phyloP scores from a whole-genome alignment of 2,888 invertebrate species.

The Drosophila atroscutellata region DNA sequence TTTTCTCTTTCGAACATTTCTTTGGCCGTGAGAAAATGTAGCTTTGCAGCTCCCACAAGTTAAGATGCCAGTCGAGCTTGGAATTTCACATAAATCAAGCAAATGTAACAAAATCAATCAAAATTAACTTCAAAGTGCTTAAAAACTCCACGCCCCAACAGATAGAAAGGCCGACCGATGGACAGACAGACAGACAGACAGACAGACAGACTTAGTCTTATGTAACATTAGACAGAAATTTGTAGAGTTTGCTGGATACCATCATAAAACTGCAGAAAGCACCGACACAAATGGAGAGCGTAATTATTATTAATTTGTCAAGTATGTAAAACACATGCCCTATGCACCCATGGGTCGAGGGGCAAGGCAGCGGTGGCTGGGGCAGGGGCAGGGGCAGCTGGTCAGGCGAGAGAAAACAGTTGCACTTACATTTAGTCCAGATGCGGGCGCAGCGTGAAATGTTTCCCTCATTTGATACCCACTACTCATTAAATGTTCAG shows the following conservation, averaged over 20 bases:
- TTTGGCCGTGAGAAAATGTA: constrained; percentile 33
- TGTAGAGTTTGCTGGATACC: constrained; percentile 32
- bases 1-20: background rate
- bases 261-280: constrained; percentile 40
- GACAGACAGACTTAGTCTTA: constrained; percentile 8
- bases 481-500: background rate
- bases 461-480: constrained; percentile 7
- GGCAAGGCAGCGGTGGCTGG: background rate
- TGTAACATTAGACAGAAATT: constrained; percentile 40
- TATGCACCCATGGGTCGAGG: constrained; percentile 40
- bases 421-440: constrained; percentile 38
- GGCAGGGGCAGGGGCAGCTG: background rate
- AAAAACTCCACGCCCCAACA: constrained; percentile 17
- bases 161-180: background rate
- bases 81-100: constrained; percentile 36
- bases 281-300: constrained; percentile 44
- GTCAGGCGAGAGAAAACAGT: constrained; percentile 23
- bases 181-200: constrained; percentile 5
- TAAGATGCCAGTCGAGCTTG: constrained; percentile 3
- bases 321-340: constrained; percentile 80
- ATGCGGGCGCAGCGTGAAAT: constrained; percentile 53
- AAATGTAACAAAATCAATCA: constrained; percentile 67
- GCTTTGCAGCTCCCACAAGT: constrained; percentile 3
- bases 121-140: constrained; percentile 49
- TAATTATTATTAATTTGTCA: constrained; percentile 81